These are phyloP conservation scores for Scyliorhinus canicula DNA, from an alignment of 2,797 vertebrate genomes.

Conservation along the genomic window DNA sequence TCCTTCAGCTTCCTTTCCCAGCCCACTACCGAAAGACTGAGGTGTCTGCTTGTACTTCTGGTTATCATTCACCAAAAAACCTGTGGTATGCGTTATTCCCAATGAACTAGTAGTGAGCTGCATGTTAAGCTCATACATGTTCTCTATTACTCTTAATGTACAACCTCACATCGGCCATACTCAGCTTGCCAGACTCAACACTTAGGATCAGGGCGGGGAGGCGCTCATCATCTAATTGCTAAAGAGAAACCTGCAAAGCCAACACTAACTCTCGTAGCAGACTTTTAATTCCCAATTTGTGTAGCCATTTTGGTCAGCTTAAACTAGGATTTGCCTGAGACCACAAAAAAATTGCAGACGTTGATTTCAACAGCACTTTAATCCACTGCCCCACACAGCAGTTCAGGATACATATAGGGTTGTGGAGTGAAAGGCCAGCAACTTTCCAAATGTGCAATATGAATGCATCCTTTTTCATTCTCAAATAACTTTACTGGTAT, in stretches of 20 bases:
- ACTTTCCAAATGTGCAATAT: background rate
- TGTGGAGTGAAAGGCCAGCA: background rate
- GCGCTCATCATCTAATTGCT: background rate
- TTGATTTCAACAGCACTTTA: background rate
- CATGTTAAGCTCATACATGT: background rate
- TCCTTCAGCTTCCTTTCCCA: background rate
- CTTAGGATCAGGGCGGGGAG: background rate
- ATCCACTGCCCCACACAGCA: background rate
- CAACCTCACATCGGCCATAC: background rate
- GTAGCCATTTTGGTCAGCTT: background rate
- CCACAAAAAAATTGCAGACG: background rate
- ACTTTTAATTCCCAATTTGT: background rate
- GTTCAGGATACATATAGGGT: too few relatives aligned
- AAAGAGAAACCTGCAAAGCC: background rate
- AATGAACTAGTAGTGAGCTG: background rate
- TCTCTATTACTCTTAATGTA: background rate
- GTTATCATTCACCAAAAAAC: background rate
- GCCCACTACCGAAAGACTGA: background rate
- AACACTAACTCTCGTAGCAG: background rate
- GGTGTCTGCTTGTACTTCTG: background rate
- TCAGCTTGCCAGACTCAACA: background rate
- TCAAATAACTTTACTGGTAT: background rate
- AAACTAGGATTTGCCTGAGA: background rate
- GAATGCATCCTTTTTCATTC: background rate
- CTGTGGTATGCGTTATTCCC: background rate